A percentile compares a stretch with the other conserved stretches of the same genome.
These are phyloP conservation scores for Oreochromis aureus DNA, from an alignment of 2,113 vertebrate genomes.

Conservation along the genomic window DNA sequence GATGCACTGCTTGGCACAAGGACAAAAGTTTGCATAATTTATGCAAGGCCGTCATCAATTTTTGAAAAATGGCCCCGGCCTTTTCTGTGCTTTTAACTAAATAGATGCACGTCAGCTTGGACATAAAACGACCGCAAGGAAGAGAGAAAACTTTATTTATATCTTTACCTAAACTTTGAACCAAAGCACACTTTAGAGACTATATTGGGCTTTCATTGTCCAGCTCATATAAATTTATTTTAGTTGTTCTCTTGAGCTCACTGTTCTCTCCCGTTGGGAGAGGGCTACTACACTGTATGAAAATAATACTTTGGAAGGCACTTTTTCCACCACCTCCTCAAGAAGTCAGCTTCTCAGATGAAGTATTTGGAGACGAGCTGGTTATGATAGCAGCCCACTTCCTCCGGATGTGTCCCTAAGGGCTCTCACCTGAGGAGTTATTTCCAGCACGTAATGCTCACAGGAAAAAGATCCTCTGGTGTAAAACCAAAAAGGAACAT, in stretches of 20 bases:
- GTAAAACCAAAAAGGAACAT: not conserved
- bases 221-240: conserved; percentile 28
- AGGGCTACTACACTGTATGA: not conserved
- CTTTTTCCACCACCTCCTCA: not conserved
- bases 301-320: conserved; percentile 4
- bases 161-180: conserved; percentile 67
- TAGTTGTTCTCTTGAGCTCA: not conserved
- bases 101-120: conserved; percentile 57
- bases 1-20: conserved; percentile 74
- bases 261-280: not conserved
- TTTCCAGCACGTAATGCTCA: conserved; percentile 38
- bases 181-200: conserved; percentile 18
- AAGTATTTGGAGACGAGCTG: conserved; percentile 36
- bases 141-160: conserved; percentile 67
- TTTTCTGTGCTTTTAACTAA: conserved; percentile 72
- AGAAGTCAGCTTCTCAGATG: not conserved
- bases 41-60: conserved; percentile 79
- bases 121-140: conserved; percentile 44
- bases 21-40: conserved; percentile 83
- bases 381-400: conserved; percentile 19
- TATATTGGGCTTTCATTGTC: conserved; percentile 15
- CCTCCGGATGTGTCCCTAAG: conserved; percentile 31
- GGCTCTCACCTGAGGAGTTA: conserved; percentile 59
- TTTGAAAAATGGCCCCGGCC: conserved; percentile 69
- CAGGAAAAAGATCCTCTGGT: conserved; percentile 41